Evolutionary conservation across 1,140 invertebrate species (phyloP), one percentile per base, ranked within the genome.

Genomic region (Octopus sinensis): DNA sequence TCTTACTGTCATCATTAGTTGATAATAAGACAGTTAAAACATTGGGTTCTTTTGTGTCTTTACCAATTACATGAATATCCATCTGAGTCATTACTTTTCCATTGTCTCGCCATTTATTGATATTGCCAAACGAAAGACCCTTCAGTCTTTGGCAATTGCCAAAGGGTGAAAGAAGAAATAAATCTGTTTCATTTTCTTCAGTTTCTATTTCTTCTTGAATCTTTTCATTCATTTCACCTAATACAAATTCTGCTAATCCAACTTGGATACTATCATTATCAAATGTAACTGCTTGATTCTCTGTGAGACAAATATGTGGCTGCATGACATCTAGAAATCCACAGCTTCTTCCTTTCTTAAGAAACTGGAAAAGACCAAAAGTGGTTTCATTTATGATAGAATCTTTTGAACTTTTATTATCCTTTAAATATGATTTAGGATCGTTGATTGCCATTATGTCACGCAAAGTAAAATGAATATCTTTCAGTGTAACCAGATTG

Each of bases 211-310:
- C 76, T 6, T 77, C 43, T 43, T 77, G 43, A 6, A 77, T 53
- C 23, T 13, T 17, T 7, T 77, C 76, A 51, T 77, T 77, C 7
- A 77, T 17, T 9, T 51, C 23, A 6, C 76, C 76, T 7, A 77
- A 17, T 9, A 51, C 76, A 51, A 77, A 77, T 53, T 77, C 76
- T 13, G 76, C 76, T 23, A 77, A 17, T 52, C 76, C 76, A 6
- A 77, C 76, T 51, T 77, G 76, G 43, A 77, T 77, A 17, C 76
- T 77, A 17, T 77, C 76, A 17, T 77, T 77, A 9, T 53, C 43
- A 77, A 77, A 77, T 23, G n/a, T 13, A 77, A 77, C 76, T 13
- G 76, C 43, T 43, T 77, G 17, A 51, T 77, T 77, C 52, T 51
- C 43, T 6, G 5, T 53, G 6, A 77, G 76, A 77, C 76, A 77